phyloP scores from a whole-genome alignment of 2,113 vertebrate genomes.

The Caracal caracal region DNA sequence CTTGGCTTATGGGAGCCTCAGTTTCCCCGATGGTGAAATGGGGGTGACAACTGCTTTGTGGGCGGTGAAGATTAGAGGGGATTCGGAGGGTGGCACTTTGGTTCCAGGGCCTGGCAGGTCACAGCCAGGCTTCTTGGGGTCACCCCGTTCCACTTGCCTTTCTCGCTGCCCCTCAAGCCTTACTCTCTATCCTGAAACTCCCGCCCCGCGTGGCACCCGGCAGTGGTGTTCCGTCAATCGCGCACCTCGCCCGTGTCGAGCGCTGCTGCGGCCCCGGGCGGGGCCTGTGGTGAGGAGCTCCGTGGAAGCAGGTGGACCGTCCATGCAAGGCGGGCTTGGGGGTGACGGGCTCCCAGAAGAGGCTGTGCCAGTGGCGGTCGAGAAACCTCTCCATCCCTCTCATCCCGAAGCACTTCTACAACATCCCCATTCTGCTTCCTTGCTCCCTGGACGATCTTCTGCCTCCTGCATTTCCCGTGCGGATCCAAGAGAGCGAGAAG shows the following conservation, averaged over 20 bases:
- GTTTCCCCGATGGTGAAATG: neutral
- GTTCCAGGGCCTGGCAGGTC: neutral
- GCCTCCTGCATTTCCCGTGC: accelerated
- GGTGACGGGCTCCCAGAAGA: accelerated
- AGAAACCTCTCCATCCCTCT: neutral
- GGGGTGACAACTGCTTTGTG: neutral
- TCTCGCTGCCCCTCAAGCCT: neutral
- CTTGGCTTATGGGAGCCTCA: neutral
- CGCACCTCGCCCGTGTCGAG: accelerated
- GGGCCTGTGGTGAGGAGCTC: neutral
- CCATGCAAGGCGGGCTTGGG: accelerated
- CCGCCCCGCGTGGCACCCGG: accelerated
- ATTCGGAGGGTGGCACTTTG: too few relatives aligned
- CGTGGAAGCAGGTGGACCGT: neutral
- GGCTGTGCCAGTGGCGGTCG: accelerated
- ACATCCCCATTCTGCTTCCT: neutral
- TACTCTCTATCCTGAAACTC: neutral
- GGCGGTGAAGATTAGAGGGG: too few relatives aligned
- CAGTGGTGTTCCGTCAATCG: accelerated
- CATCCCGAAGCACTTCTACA: accelerated
- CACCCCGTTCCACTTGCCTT: neutral
- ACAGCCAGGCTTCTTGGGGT: too few relatives aligned
- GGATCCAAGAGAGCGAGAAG: neutral
- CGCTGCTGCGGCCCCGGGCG: accelerated
- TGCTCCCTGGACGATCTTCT: too few relatives aligned